Conservation (phyloP, 2,797 vertebrate genomes). For the Brachyrhaphis roseni region DNA sequence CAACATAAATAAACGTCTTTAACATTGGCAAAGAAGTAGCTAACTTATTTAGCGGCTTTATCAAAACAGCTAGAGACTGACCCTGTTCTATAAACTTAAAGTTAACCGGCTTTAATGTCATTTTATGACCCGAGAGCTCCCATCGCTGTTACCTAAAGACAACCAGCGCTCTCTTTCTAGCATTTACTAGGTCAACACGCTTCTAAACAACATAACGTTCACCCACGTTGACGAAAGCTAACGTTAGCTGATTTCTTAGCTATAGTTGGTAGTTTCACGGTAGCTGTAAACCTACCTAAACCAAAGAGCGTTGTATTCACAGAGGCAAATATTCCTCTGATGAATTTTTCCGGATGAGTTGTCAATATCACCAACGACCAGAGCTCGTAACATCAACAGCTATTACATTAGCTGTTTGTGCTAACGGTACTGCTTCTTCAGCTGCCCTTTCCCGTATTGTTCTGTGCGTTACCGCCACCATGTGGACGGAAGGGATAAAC, state of each 20-base stretch:
- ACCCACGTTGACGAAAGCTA: conserved; percentile 14
- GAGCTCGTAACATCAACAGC: conserved; percentile 11
- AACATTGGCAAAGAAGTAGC: background rate
- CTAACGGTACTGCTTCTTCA: conserved; percentile 32
- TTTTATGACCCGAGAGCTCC: background rate
- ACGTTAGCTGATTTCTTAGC: conserved; percentile 4
- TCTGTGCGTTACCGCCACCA: conserved; percentile 14
- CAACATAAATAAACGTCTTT: background rate
- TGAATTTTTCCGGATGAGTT: conserved; percentile 14
- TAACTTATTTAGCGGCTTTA: conserved; percentile 14
- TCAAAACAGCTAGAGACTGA: background rate
- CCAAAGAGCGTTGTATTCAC: background rate
- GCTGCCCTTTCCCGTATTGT: background rate
- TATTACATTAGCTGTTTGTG: conserved; percentile 45
- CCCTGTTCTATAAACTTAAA: background rate
- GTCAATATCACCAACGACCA: conserved; percentile 10
- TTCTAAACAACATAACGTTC: conserved; percentile 12
- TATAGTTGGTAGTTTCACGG: background rate
- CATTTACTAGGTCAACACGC: conserved; percentile 48
- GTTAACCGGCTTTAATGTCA: background rate
- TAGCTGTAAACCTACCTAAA: conserved; percentile 48
- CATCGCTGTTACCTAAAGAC: conserved; percentile 1
- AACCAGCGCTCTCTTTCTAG: conserved; percentile 15
- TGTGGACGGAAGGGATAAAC: conserved; percentile 21
- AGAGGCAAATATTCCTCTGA: background rate